phyloP scores from a whole-genome alignment of 2,797 vertebrate genomes.

The Enteromius paludinosus region DNA sequence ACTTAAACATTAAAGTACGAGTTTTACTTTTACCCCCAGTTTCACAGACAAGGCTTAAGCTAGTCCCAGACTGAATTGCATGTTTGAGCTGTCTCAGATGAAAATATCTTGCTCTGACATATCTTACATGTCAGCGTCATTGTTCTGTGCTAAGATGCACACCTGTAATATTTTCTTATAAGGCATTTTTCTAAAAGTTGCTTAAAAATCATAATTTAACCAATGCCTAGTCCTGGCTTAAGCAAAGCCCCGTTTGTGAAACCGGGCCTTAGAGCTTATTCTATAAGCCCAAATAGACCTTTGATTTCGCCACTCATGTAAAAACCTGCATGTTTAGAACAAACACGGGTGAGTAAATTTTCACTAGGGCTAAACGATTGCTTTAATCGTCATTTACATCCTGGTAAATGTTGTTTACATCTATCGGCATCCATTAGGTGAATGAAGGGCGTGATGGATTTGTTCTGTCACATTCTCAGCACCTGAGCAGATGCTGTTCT shows the following conservation, averaged over 20 bases:
- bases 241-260: no score
- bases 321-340: background rate
- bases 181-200: no score
- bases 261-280: background rate
- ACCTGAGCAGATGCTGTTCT: slow-evolving; percentile 44
- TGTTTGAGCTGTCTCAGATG: no score
- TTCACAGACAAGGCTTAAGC: no score
- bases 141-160: no score
- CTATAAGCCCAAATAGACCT: background rate
- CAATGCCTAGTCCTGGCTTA: no score
- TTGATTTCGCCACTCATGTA: background rate
- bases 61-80: no score
- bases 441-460: background rate
- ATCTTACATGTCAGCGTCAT: no score
- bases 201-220: no score
- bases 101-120: no score
- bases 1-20: background rate
- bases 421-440: slow-evolving; percentile 31
- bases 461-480: slow-evolving; percentile 44
- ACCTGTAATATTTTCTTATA: no score
- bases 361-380: background rate
- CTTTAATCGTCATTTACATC: slow-evolving; percentile 27
- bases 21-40: no score
- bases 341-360: background rate
- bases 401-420: slow-evolving; percentile 9